Evolutionary conservation across 2,113 vertebrate genomes (phyloP).

Genomic region (Cariama cristata): DNA sequence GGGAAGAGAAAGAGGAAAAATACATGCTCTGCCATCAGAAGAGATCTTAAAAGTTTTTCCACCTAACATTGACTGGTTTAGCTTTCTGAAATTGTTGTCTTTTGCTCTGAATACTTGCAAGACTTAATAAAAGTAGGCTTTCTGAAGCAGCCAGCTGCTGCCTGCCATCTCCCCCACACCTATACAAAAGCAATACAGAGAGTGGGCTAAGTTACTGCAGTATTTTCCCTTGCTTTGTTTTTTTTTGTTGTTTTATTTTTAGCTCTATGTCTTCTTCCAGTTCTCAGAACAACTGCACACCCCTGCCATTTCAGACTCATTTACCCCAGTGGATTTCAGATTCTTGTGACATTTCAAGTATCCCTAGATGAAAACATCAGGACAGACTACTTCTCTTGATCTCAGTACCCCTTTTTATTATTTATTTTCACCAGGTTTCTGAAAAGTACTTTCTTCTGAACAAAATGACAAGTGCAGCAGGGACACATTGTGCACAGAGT

Average conservation of each 20-base stretch:
- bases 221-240: background rate
- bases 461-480: background rate
- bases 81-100: background rate
- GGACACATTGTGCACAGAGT: background rate
- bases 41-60: background rate
- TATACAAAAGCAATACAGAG: background rate
- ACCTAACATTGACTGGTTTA: background rate
- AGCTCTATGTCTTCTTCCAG: slow-evolving; percentile 11
- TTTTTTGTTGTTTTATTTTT: slow-evolving; percentile 46
- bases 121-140: background rate
- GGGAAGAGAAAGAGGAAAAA: background rate
- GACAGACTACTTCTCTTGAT: background rate
- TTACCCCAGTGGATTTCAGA: background rate
- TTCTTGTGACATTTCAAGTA: background rate
- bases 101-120: background rate
- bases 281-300: background rate
- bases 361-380: background rate
- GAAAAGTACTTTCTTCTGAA: background rate
- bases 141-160: slow-evolving; percentile 14
- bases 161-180: slow-evolving; percentile 25
- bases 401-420: background rate
- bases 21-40: background rate
- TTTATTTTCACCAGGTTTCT: background rate
- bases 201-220: slow-evolving; percentile 29
- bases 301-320: background rate